Evolutionary conservation across 2,888 invertebrate genomes (phyloP), one percentile per base, ranked within the genome.

Genomic region (Cinara cedri): DNA sequence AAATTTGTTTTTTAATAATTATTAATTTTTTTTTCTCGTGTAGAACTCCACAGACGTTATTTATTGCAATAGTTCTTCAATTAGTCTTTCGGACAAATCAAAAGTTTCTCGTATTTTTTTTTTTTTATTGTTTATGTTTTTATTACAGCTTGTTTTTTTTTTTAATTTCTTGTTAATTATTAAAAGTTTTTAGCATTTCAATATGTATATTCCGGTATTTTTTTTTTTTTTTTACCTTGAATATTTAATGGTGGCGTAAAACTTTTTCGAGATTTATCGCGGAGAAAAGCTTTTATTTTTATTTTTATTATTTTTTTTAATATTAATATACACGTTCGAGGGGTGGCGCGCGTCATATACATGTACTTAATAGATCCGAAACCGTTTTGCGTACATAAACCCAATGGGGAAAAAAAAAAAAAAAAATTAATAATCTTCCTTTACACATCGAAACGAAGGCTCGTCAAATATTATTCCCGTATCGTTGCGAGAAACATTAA

Each of bases 101-200:
- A 51, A 63, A 74, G 34, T 60, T 72, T 34, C 34, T 34, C 34
- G 3, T 34, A 4, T 34, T 49, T 11, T 60, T 10, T 1, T 13
- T 4, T 72, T 51, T 49, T 62, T 74, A 42, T 63, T 74, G 60
- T 72, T 60, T 72, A 49, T 21, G 13, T 62, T 51, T 19, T 16
- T 34, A n/a, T 51, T 34, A 57, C 21, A 24, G 34, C 34, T 34
- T 6, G 34, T 34, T 44, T 19, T 21, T 34, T 51, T n/a, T 16
- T 14, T 74, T 74, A 16, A 42, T 74, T 46, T 46, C 4, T 65
- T 42, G 8, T 54, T 63, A 54, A 65, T 63, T 74, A 51, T 54
- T 24, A 51, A 54, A 74, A 74, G 54, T 63, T 62, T 74, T n/a
- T 51, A 21, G 21, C 10, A 63, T 74, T 51, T 63, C 34, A 42